These are phyloP conservation scores for Sinella curviseta DNA, from an alignment of 1,140 invertebrate genomes.

Conservation along the genomic window DNA sequence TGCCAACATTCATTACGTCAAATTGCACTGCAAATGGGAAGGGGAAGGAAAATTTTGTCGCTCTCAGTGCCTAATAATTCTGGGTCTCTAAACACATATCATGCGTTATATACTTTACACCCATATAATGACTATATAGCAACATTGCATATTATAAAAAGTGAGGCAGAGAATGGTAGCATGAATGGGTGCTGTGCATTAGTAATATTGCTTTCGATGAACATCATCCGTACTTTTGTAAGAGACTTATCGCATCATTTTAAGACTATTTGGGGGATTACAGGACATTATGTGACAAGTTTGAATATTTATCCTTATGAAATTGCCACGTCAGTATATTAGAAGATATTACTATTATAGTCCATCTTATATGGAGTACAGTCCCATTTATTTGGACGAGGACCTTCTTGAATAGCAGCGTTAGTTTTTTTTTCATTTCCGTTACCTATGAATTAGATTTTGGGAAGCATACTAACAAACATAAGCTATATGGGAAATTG, in stretches of 20 bases:
- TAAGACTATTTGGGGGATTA: background rate
- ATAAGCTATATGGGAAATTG: too few species aligned
- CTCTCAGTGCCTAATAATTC: background rate
- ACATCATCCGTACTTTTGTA: background rate
- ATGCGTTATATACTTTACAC: too few species aligned
- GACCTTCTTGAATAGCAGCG: too few species aligned
- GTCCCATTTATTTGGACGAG: too few species aligned
- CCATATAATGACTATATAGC: too few species aligned
- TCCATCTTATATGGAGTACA: too few species aligned
- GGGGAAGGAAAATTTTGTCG: background rate
- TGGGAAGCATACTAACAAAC: too few species aligned
- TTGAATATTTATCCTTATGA: background rate
- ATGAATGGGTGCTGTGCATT: too few species aligned
- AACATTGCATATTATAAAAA: background rate
- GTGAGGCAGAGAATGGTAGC: too few species aligned
- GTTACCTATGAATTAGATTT: too few species aligned
- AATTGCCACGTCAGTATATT: background rate
- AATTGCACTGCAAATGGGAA: constrained; percentile 12
- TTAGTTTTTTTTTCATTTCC: too few species aligned
- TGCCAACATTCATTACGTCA: constrained; percentile 25
- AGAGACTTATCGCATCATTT: constrained; percentile 8
- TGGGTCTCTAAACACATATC: background rate
- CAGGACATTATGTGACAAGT: background rate
- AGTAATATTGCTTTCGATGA: constrained; percentile 1
- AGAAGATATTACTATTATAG: too few species aligned